Percentiles rank a stretch among this genome's conserved stretches.
phyloP scores from a whole-genome alignment of 2,888 invertebrate genomes.

The Acholoe squamosa region DNA sequence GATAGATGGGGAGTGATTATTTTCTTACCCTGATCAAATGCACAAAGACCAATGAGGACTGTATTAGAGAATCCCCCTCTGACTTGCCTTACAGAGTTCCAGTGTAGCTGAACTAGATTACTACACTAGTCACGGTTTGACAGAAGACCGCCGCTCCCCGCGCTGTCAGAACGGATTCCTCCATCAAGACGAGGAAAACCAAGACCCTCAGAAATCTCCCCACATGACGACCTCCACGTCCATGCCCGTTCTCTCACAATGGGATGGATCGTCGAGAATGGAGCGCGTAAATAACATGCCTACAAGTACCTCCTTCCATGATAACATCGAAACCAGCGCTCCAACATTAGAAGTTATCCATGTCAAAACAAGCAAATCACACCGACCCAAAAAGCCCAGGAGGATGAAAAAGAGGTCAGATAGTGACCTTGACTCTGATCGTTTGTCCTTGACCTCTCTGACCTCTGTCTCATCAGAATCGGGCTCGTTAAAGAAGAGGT shows the following conservation, averaged over 20 bases:
- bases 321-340: constrained; percentile 32
- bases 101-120: not conserved
- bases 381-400: not conserved
- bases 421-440: constrained; percentile 58
- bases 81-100: not conserved
- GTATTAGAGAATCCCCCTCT: no score
- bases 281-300: constrained; percentile 54
- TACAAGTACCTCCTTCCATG: constrained; percentile 24
- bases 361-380: constrained; percentile 68
- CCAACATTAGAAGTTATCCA: constrained; percentile 73
- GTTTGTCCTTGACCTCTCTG: constrained; percentile 55
- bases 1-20: no score
- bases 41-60: no score
- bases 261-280: constrained; percentile 23
- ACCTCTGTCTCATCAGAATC: constrained; percentile 53
- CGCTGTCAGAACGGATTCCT: constrained; percentile 14
- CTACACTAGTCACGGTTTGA: not conserved
- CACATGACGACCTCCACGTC: constrained; percentile 32
- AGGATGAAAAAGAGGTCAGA: constrained; percentile 68
- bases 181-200: constrained; percentile 20
- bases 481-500: constrained; percentile 31
- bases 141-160: not conserved
- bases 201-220: not conserved
- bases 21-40: no score
- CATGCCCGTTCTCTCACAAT: not conserved